Conservation (phyloP, 2,113 vertebrate genomes). For the Rynchops niger region DNA sequence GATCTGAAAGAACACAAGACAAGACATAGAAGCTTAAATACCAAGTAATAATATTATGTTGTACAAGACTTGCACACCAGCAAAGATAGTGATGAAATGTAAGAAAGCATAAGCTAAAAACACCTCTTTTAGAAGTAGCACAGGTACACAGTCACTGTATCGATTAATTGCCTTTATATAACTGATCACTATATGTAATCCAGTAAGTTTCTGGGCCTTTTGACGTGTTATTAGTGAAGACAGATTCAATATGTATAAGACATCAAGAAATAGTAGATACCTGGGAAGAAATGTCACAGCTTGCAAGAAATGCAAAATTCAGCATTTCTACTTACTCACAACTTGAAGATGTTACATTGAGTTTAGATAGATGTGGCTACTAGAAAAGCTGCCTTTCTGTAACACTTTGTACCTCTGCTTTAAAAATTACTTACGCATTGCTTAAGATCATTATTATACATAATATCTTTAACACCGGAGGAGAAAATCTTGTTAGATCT, state of each 20-base stretch:
- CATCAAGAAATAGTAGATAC: background rate
- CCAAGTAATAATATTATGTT: background rate
- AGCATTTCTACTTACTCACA: background rate
- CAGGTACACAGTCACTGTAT: background rate
- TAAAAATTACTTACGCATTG: background rate
- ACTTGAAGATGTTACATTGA: background rate
- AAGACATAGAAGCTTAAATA: background rate
- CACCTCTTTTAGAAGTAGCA: background rate
- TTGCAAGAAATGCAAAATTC: background rate
- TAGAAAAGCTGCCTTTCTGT: background rate
- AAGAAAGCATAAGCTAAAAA: accelerated
- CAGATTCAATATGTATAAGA: background rate
- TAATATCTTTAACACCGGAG: background rate
- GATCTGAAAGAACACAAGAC: background rate
- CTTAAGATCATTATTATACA: background rate
- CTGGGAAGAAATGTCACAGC: background rate
- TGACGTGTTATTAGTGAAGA: background rate
- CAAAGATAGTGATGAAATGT: accelerated
- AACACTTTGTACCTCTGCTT: background rate
- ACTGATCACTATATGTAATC: background rate
- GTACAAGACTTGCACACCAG: background rate
- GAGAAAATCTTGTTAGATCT: background rate
- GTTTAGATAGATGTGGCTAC: background rate
- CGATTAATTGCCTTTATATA: background rate
- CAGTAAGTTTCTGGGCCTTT: background rate